Percentiles rank a stretch among this genome's conserved stretches.
Evolutionary conservation across 2,113 vertebrate genomes (phyloP).

Genomic region (Perca schrenkii): DNA sequence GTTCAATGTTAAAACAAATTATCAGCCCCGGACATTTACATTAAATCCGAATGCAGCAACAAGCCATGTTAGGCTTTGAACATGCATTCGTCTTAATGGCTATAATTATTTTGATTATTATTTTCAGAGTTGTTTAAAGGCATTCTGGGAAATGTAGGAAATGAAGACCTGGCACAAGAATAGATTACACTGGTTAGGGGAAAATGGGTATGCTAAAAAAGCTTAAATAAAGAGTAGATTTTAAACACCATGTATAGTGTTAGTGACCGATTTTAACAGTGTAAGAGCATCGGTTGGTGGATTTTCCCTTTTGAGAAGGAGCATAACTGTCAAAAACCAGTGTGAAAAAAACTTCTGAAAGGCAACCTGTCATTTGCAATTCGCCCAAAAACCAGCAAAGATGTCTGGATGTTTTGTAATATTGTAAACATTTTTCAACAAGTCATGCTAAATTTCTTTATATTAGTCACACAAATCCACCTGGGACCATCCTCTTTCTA

Average conservation of each 20-base stretch:
- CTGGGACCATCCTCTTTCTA: neutral
- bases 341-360: conserved; percentile 47
- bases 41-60: neutral
- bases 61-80: neutral
- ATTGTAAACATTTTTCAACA: conserved; percentile 71
- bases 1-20: neutral
- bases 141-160: conserved; percentile 7
- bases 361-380: conserved; percentile 61
- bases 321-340: conserved; percentile 28
- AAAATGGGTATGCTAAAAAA: neutral
- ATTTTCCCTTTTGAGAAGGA: conserved; percentile 46
- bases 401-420: conserved; percentile 37
- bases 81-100: no score
- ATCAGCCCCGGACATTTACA: neutral
- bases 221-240: neutral
- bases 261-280: conserved; percentile 2
- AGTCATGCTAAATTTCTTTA: conserved; percentile 44
- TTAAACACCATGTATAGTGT: neutral
- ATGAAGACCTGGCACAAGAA: neutral
- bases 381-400: conserved; percentile 39
- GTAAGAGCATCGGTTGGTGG: conserved; percentile 13
- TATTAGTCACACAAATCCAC: conserved; percentile 12
- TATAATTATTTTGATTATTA: no score
- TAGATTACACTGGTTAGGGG: neutral
- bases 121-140: neutral